Conservation (phyloP, 92 coral and sea anemone genomes). For the Paramuricea clavata region DNA sequence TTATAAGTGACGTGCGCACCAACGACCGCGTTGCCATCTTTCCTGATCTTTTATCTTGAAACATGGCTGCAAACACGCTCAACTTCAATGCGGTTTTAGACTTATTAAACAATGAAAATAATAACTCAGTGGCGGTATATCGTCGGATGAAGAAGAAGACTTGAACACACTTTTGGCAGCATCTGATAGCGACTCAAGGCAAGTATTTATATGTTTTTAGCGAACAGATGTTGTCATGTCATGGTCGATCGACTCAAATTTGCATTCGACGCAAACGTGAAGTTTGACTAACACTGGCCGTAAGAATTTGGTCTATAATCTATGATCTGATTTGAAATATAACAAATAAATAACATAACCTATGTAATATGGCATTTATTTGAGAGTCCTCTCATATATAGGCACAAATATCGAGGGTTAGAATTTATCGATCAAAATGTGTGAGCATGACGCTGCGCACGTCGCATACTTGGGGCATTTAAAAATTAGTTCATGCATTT, state of each 20-base stretch:
- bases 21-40: background rate
- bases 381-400: background rate
- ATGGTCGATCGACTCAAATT: too few relatives aligned
- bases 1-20: background rate
- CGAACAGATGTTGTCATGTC: too few relatives aligned
- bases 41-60: background rate
- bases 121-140: background rate
- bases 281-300: too few relatives aligned
- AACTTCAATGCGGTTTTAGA: background rate
- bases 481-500: background rate
- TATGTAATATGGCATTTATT: too few relatives aligned
- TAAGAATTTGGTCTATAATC: too few relatives aligned
- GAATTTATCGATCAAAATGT: background rate
- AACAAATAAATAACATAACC: too few relatives aligned
- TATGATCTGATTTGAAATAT: too few relatives aligned
- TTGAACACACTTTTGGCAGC: background rate
- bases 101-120: background rate
- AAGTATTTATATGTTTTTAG: too few relatives aligned
- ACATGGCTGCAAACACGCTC: background rate
- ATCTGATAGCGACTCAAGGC: too few relatives aligned
- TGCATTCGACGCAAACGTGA: too few relatives aligned
- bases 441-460: background rate
- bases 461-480: background rate
- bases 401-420: background rate
- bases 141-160: background rate